A percentile compares a stretch with the other conserved stretches of the same genome.
phyloP scores from a whole-genome alignment of 2,797 vertebrate species.

The Phoxinus dragarum region DNA sequence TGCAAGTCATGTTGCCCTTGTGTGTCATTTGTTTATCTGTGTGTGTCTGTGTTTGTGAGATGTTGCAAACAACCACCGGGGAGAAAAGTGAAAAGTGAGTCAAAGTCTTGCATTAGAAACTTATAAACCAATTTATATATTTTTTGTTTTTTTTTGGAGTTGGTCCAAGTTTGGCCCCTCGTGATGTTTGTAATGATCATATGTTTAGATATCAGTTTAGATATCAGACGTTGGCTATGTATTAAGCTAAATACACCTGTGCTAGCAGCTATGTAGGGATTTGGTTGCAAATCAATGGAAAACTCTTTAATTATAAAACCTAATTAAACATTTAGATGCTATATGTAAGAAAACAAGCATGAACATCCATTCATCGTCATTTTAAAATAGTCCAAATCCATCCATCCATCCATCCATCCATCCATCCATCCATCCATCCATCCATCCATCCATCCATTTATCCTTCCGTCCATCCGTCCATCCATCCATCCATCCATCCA shows the following conservation, averaged over 20 bases:
- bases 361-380: no score
- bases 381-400: not conserved
- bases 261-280: not conserved
- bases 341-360: not conserved
- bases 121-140: constrained; percentile 4
- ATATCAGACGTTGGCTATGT: not conserved
- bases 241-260: constrained; percentile 30
- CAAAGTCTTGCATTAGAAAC: constrained; percentile 10
- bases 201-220: constrained; percentile 25
- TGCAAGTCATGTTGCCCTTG: constrained; percentile 41
- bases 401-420: fast-evolving
- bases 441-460: no score
- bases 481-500: not conserved
- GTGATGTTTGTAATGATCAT: constrained; percentile 60
- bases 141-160: not conserved
- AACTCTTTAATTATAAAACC: not conserved
- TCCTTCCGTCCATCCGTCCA: fast-evolving
- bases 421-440: fast-evolving
- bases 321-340: not conserved
- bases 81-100: constrained; percentile 19
- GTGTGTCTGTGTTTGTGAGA: constrained; percentile 32
- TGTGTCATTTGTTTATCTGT: constrained; percentile 41
- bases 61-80: not conserved
- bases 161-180: constrained; percentile 52
- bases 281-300: not conserved